Evolutionary conservation across 2,888 invertebrate species (phyloP).

Genomic region (Galerucella calmariensis): DNA sequence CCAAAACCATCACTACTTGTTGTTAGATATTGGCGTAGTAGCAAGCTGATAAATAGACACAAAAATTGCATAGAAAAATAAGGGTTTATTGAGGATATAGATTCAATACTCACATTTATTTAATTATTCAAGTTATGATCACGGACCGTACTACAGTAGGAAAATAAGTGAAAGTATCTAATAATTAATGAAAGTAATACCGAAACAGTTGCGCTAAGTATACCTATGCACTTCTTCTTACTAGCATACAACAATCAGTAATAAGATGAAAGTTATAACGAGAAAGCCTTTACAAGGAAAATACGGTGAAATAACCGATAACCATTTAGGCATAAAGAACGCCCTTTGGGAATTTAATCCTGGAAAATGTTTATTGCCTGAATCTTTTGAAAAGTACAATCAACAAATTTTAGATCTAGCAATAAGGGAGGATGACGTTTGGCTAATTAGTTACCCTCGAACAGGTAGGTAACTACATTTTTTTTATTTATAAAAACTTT

Average conservation of each 20-base stretch:
- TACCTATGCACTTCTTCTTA: background rate
- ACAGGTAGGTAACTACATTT: constrained; percentile 72
- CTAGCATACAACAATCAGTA: background rate
- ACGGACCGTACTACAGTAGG: background rate
- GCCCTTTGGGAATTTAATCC: constrained; percentile 80
- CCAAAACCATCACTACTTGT: too few species aligned
- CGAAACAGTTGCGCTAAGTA: background rate
- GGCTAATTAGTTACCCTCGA: constrained; percentile 89
- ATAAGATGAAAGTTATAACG: constrained; percentile 41
- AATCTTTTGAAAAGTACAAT: constrained; percentile 75
- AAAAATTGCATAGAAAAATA: too few species aligned
- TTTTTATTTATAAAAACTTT: background rate
- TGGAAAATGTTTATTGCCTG: constrained; percentile 76
- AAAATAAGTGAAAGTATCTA: background rate
- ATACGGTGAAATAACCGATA: constrained; percentile 69
- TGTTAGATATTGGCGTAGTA: too few species aligned
- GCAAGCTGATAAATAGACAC: too few species aligned
- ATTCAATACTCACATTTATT: too few species aligned
- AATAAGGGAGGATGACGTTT: constrained; percentile 81
- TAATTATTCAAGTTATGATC: too few species aligned
- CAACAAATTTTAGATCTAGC: constrained; percentile 78
- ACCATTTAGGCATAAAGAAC: constrained; percentile 75
- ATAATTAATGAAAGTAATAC: background rate
- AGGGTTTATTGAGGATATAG: too few species aligned
- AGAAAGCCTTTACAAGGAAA: constrained; percentile 45